These are phyloP conservation scores for Mesoclemmys tuberculata DNA, from an alignment of 2,113 vertebrate species.

Conservation along the genomic window DNA sequence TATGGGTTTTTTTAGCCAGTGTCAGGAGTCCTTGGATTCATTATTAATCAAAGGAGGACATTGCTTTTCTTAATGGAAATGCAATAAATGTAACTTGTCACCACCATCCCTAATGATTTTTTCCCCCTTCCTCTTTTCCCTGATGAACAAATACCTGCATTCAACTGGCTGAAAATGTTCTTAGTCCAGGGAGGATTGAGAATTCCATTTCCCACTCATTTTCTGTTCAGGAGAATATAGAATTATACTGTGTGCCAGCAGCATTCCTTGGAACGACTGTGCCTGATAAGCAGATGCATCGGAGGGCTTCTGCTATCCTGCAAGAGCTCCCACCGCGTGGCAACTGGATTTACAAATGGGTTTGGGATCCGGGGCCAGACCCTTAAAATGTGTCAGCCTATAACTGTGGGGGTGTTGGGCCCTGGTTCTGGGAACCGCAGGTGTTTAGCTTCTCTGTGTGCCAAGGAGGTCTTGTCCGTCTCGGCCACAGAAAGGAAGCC, in stretches of 20 bases:
- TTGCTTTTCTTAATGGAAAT: background rate
- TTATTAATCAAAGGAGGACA: background rate
- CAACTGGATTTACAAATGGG: too few relatives aligned
- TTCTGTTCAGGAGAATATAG: background rate
- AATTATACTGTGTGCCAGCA: background rate
- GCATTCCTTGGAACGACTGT: background rate
- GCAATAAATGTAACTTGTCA: background rate
- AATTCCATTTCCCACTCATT: background rate
- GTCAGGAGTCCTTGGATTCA: background rate
- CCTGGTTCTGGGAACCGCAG: background rate
- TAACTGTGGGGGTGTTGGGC: fast-evolving
- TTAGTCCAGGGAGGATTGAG: background rate
- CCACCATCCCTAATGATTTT: background rate
- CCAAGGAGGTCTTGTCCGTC: background rate
- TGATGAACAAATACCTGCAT: background rate
- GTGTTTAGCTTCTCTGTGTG: background rate
- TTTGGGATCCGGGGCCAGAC: background rate
- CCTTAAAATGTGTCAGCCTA: background rate
- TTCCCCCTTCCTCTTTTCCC: background rate
- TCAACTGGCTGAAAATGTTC: background rate
- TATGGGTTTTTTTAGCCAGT: background rate
- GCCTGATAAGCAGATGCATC: background rate
- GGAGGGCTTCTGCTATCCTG: too few relatives aligned
- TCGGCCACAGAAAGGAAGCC: background rate
- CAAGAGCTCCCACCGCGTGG: background rate